Conservation (phyloP, 2,797 vertebrate genomes). For the Myotis planiceps region DNA sequence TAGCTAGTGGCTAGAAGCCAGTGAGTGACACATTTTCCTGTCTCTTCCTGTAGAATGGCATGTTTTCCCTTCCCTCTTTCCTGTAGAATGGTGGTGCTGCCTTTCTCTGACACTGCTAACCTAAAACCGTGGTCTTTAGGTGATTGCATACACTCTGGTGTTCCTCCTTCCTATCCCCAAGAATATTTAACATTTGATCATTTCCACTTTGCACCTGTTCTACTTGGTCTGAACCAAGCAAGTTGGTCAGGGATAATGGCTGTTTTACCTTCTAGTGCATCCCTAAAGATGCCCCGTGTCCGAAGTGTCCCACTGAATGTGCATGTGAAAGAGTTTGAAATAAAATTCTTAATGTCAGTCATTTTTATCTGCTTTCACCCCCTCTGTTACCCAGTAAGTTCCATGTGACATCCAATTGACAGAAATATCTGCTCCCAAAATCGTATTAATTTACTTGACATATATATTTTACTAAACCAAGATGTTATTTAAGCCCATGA, state of each 20-base stretch:
- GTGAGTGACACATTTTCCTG: slow-evolving; percentile 62
- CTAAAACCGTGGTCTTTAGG: not conserved
- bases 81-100: not conserved
- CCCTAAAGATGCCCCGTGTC: not conserved
- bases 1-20: slow-evolving; percentile 59
- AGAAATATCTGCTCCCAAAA: not conserved
- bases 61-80: not conserved
- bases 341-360: not conserved
- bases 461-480: not conserved
- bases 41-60: not conserved
- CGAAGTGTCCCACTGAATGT: not conserved
- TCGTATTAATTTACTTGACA: not conserved
- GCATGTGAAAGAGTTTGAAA: not conserved
- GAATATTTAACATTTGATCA: not conserved
- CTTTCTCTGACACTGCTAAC: not conserved
- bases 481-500: not conserved
- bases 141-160: not conserved
- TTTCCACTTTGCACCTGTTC: not conserved
- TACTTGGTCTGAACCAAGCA: not conserved
- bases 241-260: not conserved
- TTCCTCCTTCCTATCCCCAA: not conserved
- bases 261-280: not conserved
- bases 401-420: not conserved
- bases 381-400: not conserved
- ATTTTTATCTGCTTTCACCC: not conserved